Evolutionary conservation across 2,113 vertebrate genomes (phyloP).

Genomic region (Lepus timidus): DNA sequence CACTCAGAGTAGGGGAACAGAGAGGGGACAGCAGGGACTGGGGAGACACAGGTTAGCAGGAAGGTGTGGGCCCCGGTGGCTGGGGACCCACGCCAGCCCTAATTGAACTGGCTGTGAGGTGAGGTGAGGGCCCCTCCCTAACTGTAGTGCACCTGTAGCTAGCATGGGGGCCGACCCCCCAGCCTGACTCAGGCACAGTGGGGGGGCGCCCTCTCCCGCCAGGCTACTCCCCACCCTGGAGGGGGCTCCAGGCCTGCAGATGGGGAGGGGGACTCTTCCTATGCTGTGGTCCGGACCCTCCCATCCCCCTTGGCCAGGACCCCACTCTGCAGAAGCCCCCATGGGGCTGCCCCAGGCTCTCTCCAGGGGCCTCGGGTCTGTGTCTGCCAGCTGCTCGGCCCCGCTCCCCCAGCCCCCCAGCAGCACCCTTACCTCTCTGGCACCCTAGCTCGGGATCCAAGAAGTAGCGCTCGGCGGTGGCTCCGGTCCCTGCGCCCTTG

Average conservation of each 20-base stretch:
- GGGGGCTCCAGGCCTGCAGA: neutral
- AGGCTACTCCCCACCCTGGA: neutral
- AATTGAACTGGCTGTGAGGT: neutral
- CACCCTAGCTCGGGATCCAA: slow-evolving; percentile 51
- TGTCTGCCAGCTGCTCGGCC: neutral
- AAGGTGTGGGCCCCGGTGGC: neutral
- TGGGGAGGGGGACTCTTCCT: no score
- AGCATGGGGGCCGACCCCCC: neutral
- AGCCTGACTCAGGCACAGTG: neutral
- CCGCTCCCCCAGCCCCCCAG: neutral
- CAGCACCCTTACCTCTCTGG: slow-evolving; percentile 62
- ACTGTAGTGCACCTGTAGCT: no score
- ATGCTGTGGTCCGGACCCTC: no score
- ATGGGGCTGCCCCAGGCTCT: no score
- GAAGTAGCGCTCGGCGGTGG: neutral
- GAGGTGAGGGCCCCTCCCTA: neutral
- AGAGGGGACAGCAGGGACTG: neutral
- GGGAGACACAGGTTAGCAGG: neutral
- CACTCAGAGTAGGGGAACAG: neutral
- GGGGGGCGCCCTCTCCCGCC: neutral
- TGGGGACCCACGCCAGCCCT: rapidly evolving
- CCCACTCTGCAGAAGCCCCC: neutral
- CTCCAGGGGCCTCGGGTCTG: no score
- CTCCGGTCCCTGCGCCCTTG: neutral
- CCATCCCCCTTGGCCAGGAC: no score